These are phyloP conservation scores for Diarsia dahlii DNA, from an alignment of 2,888 invertebrate species.

Conservation along the genomic window DNA sequence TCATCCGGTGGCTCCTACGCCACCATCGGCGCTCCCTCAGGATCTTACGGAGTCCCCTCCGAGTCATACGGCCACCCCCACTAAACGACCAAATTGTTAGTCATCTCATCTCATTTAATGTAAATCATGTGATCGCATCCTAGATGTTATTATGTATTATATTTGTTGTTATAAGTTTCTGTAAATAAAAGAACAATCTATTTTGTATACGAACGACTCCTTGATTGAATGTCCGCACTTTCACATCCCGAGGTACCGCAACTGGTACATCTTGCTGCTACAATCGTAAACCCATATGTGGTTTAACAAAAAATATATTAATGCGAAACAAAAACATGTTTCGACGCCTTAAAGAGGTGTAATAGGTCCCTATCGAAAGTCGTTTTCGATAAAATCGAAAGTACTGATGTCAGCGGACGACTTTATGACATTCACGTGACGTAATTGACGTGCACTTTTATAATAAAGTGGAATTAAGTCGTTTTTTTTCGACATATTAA, in stretches of 20 bases:
- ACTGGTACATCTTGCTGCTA: slow-evolving; percentile 51
- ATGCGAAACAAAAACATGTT: slow-evolving; percentile 68
- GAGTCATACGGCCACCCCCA: slow-evolving; percentile 87
- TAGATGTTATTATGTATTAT: slow-evolving; percentile 87
- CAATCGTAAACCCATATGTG: slow-evolving; percentile 72
- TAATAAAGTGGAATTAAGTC: slow-evolving; percentile 51
- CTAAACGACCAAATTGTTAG: slow-evolving; percentile 81
- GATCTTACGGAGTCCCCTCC: slow-evolving; percentile 88
- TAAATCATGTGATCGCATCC: slow-evolving; percentile 88
- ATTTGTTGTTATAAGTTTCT: slow-evolving; percentile 88
- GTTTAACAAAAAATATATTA: slow-evolving; percentile 68
- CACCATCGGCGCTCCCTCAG: slow-evolving; percentile 86
- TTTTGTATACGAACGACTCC: slow-evolving; percentile 73
- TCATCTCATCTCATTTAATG: slow-evolving; percentile 87
- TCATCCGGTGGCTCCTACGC: slow-evolving; percentile 75
- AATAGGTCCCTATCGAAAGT: slow-evolving; percentile 65
- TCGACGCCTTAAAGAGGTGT: slow-evolving; percentile 58
- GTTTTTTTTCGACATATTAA: slow-evolving; percentile 45
- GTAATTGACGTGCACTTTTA: slow-evolving; percentile 62
- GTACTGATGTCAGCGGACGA: slow-evolving; percentile 71
- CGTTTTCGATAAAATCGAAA: slow-evolving; percentile 74
- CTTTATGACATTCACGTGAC: slow-evolving; percentile 63
- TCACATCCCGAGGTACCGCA: slow-evolving; percentile 53
- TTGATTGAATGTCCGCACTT: slow-evolving; percentile 67
- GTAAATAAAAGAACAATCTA: slow-evolving; percentile 88